phyloP scores from a whole-genome alignment of 2,888 invertebrate species.

The Spodoptera littoralis region DNA sequence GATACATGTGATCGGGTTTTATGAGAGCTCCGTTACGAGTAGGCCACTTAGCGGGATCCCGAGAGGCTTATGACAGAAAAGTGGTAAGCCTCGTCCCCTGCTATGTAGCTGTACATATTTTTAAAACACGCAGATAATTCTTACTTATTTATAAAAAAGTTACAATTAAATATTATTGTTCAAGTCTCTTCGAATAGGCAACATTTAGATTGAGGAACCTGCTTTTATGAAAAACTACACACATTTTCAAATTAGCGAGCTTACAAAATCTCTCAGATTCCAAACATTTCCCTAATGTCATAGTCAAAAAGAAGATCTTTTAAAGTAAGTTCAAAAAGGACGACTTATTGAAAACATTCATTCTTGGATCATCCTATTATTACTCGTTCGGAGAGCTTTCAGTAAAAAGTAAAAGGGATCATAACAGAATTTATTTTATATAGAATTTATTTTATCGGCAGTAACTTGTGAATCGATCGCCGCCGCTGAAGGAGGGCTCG shows the following conservation, averaged over 20 bases:
- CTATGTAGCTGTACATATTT: no score
- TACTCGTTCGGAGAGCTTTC: slow-evolving; percentile 74
- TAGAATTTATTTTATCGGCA: slow-evolving; percentile 81
- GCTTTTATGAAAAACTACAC: slow-evolving; percentile 3
- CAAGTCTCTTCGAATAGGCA: no score
- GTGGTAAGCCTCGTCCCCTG: no score
- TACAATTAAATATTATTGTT: no score
- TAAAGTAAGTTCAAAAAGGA: slow-evolving; percentile 69
- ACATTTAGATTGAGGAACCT: background rate
- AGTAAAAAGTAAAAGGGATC: slow-evolving; percentile 82
- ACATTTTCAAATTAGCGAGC: slow-evolving; percentile 2
- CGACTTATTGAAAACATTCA: slow-evolving; percentile 81
- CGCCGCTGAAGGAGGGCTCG: slow-evolving; percentile 74
- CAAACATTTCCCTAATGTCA: slow-evolving; percentile 25
- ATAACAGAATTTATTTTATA: slow-evolving; percentile 84
- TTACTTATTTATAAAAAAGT: no score
- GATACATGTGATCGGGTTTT: background rate
- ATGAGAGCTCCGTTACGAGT: background rate
- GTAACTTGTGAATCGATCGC: slow-evolving; percentile 79
- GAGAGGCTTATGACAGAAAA: slow-evolving; percentile 1
- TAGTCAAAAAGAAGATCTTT: slow-evolving; percentile 54
- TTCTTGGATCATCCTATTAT: slow-evolving; percentile 83
- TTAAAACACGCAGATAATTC: no score
- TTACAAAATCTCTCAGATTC: slow-evolving; percentile 3
- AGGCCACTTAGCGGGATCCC: slow-evolving; percentile 1